Evolutionary conservation across 1,140 invertebrate genomes (phyloP).

Genomic region (Micrasema longulum): DNA sequence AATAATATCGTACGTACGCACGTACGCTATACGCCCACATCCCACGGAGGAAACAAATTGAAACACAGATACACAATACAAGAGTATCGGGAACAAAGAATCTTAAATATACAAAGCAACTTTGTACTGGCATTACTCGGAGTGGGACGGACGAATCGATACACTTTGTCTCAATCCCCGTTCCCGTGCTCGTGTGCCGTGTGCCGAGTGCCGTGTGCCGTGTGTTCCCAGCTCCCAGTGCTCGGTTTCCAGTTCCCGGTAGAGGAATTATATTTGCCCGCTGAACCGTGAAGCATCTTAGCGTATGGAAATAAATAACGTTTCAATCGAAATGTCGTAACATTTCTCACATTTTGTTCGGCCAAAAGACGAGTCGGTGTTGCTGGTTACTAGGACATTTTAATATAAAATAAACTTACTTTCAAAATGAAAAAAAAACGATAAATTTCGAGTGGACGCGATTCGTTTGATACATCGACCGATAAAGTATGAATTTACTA

Average conservation of each 20-base stretch:
- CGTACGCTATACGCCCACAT: not conserved
- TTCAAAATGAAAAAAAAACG: too few relatives aligned
- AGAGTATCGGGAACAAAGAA: slow-evolving; percentile 31
- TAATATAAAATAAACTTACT: too few relatives aligned
- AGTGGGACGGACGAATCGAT: slow-evolving; percentile 31
- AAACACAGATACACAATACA: slow-evolving; percentile 29
- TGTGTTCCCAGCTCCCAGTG: not conserved
- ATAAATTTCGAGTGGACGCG: too few relatives aligned
- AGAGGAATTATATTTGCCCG: slow-evolving; percentile 15
- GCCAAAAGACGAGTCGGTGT: too few relatives aligned
- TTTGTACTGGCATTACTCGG: not conserved
- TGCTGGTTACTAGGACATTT: too few relatives aligned
- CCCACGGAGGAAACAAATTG: slow-evolving; percentile 30
- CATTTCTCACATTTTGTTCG: too few relatives aligned
- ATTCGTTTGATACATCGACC: too few relatives aligned
- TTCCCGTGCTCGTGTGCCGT: not conserved
- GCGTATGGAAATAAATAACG: not conserved
- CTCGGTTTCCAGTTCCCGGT: not conserved
- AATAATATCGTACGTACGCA: slow-evolving; percentile 15
- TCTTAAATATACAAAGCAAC: slow-evolving; percentile 34
- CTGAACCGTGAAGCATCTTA: slow-evolving; percentile 1
- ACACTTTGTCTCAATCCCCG: slow-evolving; percentile 25
- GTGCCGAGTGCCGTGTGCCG: too few relatives aligned
- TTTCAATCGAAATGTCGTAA: not conserved
- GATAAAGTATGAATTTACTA: too few relatives aligned